Base-by-base conservation (phyloP, 2,888 invertebrate species). In the Cyclophora punctaria region DNA sequence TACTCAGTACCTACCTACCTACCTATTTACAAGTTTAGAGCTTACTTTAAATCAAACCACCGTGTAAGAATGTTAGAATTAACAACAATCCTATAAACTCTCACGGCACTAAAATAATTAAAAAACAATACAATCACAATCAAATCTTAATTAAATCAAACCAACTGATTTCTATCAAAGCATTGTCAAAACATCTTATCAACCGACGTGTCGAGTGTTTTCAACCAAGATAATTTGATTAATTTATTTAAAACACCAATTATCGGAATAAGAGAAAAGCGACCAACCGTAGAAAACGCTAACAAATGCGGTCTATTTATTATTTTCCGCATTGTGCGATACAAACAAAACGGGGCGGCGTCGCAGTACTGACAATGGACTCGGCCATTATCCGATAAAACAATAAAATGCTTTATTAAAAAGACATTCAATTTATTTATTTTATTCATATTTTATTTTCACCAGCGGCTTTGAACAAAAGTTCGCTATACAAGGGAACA, bases 381-480 rank as follows among this genome's bases (percentile, higher is more conserved):
- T 52, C 62, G 64, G 52, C 85, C 78, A 83, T 87, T 87, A 83
- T 85, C 55, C 70, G 73, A 74, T 86, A 87, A 88, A 88, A 88
- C 88, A 88, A 88, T 86, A 78, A 74, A 51, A 71, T 73, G 71
- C 81, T 83, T 83, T 88, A 88, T 88, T 88, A 87, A 87, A 86
- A 86, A 87, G 87, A 87, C 84, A 84, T 87, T 86, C 83, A 81
- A 81, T 73, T 81, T 81, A 85, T 84, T 84, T 85, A 86, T 87
- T 83, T 86, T 80, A 85, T 85, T 84, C 79, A 78, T 80, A 81
- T 82, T 83, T 84, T 84, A 83, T 86, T 86, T 71, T 71, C 79
- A 78, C 68, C 66, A 71, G 69, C 66, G 67, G 60, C 50, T 64
- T 54, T 64, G 71, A 77, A 83, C 80, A 83, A 86, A 81, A 76